Base-by-base conservation (phyloP, 2,797 vertebrate genomes). In the Calcarius lapponicus region DNA sequence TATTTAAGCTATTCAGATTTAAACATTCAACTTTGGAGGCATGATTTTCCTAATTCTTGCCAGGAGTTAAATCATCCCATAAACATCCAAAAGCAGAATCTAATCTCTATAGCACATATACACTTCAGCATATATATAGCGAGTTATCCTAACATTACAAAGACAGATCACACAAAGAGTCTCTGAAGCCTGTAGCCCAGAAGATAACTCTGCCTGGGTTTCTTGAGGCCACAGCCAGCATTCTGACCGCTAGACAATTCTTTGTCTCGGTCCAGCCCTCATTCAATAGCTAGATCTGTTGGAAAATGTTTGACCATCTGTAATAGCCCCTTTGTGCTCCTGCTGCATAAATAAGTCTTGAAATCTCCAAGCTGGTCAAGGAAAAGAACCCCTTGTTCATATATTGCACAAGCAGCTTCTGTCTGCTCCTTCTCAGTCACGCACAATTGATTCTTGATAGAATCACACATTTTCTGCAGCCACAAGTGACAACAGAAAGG, bases 261-360 rank as follows among this genome's bases (percentile, higher is more conserved):
- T 88, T 92, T 93, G 91, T 96, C 82, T 94, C 87, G 3, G 0
- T 95, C 81, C 69, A 93, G 50, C 82, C 71, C 83, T 90, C 60
- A 81, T 88, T 88, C 86, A 93, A 88, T 92, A 79, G 58, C 62
- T 84, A 95, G 91, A 93, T 90, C 66, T 88, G 58, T 7, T 93
- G 90, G 86, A 92, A 95, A 95, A 94, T 64, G 85, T 94, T 96
- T 93, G 92, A 80, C 78, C 76, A 93, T 94, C 80, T 96, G 67
- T 81, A 93, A 96, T 38, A 93, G 90, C 67, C 71, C 42, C 86
- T 92, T 95, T 93, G 86, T 92, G 85, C 56, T 92, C 76, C 88
- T 94, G 50, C 80, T 91, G 78, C 64, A 90, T 93, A 95, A 94
- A 90, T 92, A 86, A 95, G 90, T 20, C 80, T 93, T 88, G 83